Evolutionary conservation across 2,888 invertebrate species (phyloP).

Genomic region (Antitype chi): DNA sequence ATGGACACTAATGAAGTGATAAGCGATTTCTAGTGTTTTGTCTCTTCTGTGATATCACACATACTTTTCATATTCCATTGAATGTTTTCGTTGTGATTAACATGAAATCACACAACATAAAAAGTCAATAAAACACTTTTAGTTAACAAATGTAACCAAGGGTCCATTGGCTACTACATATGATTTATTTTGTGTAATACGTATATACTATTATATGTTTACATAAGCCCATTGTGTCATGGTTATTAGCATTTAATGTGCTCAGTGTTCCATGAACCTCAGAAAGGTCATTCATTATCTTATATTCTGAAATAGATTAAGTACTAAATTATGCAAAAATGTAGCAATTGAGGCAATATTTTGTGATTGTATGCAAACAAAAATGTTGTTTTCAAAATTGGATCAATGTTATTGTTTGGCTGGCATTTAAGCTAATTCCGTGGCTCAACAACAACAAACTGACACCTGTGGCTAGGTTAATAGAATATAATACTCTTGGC

Average conservation of each 20-base stretch:
- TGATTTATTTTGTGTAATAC: background rate
- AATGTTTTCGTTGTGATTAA: background rate
- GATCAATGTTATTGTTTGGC: too few relatives aligned
- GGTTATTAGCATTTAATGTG: slow-evolving; percentile 4
- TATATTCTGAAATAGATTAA: slow-evolving; percentile 2
- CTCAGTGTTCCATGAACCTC: slow-evolving; percentile 37
- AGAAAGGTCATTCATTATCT: slow-evolving; percentile 41
- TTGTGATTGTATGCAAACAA: background rate
- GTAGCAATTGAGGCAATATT: background rate
- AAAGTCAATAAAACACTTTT: background rate
- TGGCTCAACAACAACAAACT: background rate
- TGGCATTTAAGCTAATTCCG: background rate
- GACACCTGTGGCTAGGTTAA: background rate
- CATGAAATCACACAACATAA: background rate
- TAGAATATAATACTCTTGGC: background rate
- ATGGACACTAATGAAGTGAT: too few relatives aligned
- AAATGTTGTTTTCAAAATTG: background rate
- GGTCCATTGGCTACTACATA: background rate
- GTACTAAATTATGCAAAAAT: background rate
- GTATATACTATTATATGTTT: background rate
- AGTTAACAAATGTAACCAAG: background rate
- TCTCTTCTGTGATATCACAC: too few relatives aligned
- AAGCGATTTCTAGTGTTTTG: too few relatives aligned
- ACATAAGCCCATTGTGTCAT: slow-evolving; percentile 1
- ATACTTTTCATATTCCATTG: background rate